Evolutionary conservation across 1,140 invertebrate genomes (phyloP), one percentile per base, ranked within the genome.

Genomic region (Ips nitidus): DNA sequence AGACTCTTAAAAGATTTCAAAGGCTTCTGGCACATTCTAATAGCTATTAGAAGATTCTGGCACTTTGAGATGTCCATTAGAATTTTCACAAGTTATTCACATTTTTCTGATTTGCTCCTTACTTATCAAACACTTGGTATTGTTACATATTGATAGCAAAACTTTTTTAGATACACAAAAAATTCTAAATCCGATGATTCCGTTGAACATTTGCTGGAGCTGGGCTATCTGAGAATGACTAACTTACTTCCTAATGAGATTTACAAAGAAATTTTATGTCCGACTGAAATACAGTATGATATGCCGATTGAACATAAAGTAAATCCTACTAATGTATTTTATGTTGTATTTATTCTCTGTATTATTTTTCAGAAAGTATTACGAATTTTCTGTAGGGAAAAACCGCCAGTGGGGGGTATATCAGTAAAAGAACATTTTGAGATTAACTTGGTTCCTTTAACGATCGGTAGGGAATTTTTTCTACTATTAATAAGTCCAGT

Each of bases 351-450:
- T 55, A 66, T 39, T 38, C 55, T 52, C 61, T 52, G 22, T 7
- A 40, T 3, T 39, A 7, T 57, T 67, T 80, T 81, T 59, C 80
- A 92, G 83, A 86, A 92, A 73, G 91, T 94, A 41, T 81, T 97
- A 50, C 83, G 94, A 68, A 90, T 96, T 50, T 95, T 95, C 81
- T 97, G 94, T 74, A 84, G 93, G 45, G 94, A 97, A 81, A 91
- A 92, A 73, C 92, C 94, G 57, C 91, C 94, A 36, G 96, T 99
- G 43, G 97, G 95, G 53, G 98, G 97, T 1, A 99, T 99, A 72
- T 94, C 95, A 0, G 94, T 99, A 0, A 99, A 99, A 80, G 97
- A 99, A 79, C 97, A 99, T 83, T 97, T 99, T 81, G 96, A 98
- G 82, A 94, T 97, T 50, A 97, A 97, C 82, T 90, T 98, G 52